Evolutionary conservation across 2,888 invertebrate species (phyloP), one percentile per base, ranked within the genome.

Genomic region (Phengaris arion): DNA sequence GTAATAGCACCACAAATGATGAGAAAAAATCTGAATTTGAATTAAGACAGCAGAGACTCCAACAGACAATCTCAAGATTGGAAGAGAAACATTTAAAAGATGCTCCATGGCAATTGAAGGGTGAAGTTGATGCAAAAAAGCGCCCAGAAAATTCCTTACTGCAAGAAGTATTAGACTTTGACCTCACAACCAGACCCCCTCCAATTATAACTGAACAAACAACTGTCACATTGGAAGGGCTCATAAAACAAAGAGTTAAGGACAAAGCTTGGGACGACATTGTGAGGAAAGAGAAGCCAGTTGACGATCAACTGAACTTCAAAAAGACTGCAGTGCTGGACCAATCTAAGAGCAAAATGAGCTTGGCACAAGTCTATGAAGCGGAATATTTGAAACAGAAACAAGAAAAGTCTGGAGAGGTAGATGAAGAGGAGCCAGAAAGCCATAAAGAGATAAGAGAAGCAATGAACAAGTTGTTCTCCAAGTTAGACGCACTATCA

Each of bases 241-340:
- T 99, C 13, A 98, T 99, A n/a, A 95, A 92, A 79, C 97, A 97
- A 84, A 94, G 99, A 82, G 97, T 99, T 55, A 98, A 98, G 90
- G 98, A 99, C 84, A 96, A 97, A 93, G 96, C 96, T 0, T 99
- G 97, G 96, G 99, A 99, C 87, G 98, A 99, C 88, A 98, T 99
- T 0, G 96, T 96, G 78, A 95, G 97, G 74, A 98, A 98, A 92
- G 95, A 96, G 45, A 98, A 98, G 85, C 97, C 97, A 0, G 95
- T 96, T 1, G 96, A 97, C 78, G 96, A 97, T 12, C 96, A 97
- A 2, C 93, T 96, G 69, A 96, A 97, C 78, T 99, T 96, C 86
- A 98, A 98, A 83, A 98, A 99, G 85, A 95, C 97, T 79, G 94
- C 98, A 76, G 95, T 98, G 0, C 90, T 99, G 69, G 97, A 99